Percentiles rank a stretch among this genome's conserved stretches.
phyloP scores from a whole-genome alignment of 2,797 vertebrate genomes.

The Odontamblyopus rebecca region DNA sequence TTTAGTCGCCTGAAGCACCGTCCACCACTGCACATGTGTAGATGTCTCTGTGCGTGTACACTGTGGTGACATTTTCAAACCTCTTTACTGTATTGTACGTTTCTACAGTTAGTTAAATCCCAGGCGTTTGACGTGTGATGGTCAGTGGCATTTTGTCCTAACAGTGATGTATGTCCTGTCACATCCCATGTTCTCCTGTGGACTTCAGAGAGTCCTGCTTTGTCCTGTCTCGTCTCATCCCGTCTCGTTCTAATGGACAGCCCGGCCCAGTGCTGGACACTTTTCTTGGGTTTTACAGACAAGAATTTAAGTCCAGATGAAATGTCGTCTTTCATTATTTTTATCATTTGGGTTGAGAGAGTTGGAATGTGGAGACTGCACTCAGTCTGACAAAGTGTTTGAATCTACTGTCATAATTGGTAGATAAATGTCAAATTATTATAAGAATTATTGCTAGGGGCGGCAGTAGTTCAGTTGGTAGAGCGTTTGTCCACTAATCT shows the following conservation, averaged over 20 bases:
- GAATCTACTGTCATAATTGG: too few relatives aligned
- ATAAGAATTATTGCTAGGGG: too few relatives aligned
- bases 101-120: not conserved
- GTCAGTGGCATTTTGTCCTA: slow-evolving; percentile 24
- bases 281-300: not conserved
- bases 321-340: slow-evolving; percentile 4
- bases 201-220: slow-evolving; percentile 10
- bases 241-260: slow-evolving; percentile 10
- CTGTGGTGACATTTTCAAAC: not conserved
- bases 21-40: too few relatives aligned
- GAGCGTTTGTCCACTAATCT: too few relatives aligned
- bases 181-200: slow-evolving; percentile 6
- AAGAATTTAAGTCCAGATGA: not conserved
- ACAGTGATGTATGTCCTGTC: slow-evolving; percentile 28
- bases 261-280: not conserved
- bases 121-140: not conserved
- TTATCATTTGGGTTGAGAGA: not conserved
- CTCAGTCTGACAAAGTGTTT: not conserved
- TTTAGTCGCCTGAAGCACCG: too few relatives aligned
- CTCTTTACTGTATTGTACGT: not conserved
- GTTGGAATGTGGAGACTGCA: not conserved
- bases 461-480: too few relatives aligned
- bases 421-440: too few relatives aligned
- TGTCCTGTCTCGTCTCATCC: slow-evolving; percentile 4
- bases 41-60: too few relatives aligned